A percentile compares a stretch with the other conserved stretches of the same genome.
phyloP scores from a whole-genome alignment of 2,797 vertebrate genomes.

The Momotus momota region DNA sequence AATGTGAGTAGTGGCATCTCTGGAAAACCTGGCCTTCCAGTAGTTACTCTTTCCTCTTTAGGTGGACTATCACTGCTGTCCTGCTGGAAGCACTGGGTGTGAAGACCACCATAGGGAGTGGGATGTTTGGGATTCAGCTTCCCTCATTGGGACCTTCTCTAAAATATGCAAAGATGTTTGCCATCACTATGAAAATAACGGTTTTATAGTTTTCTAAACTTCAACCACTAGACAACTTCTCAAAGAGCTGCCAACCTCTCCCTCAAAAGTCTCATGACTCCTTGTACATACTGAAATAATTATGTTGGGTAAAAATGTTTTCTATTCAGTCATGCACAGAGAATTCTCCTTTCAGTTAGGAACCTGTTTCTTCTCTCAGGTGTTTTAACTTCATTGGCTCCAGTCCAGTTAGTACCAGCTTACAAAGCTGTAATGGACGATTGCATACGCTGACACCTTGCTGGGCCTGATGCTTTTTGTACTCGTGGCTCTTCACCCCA shows the following conservation, averaged over 20 bases:
- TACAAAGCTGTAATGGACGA: slow-evolving; percentile 15
- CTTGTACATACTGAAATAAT: neutral
- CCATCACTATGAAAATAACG: neutral
- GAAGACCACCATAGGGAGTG: neutral
- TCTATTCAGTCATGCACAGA: neutral
- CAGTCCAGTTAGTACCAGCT: neutral
- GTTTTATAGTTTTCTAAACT: neutral
- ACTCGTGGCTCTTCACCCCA: neutral
- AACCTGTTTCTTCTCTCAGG: slow-evolving; percentile 33
- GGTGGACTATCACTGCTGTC: neutral
- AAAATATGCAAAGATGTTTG: neutral
- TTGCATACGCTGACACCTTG: neutral
- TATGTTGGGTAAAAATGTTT: neutral
- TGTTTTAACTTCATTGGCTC: slow-evolving; percentile 9
- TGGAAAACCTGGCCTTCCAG: neutral
- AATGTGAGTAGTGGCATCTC: neutral
- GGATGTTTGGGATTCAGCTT: neutral
- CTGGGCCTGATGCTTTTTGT: neutral
- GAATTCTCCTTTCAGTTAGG: slow-evolving; percentile 11
- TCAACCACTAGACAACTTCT: neutral
- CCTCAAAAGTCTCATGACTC: neutral
- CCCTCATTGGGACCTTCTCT: neutral
- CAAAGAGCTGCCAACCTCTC: neutral
- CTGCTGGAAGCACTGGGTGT: neutral
- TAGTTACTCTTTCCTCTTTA: neutral